Evolutionary conservation across 2,113 vertebrate genomes (phyloP).

Genomic region (Pavo muticus): DNA sequence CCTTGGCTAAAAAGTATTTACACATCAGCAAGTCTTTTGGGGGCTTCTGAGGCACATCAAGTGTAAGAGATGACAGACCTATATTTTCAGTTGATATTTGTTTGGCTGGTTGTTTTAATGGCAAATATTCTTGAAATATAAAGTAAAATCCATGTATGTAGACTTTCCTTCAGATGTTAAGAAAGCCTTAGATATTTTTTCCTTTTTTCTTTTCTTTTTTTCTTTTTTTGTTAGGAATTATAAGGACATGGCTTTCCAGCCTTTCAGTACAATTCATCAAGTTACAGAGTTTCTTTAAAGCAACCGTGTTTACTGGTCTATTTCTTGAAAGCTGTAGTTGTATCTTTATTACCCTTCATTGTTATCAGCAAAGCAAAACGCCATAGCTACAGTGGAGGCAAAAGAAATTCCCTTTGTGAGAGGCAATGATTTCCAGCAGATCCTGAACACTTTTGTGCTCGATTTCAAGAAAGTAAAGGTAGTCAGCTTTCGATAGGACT

Average conservation of each 20-base stretch:
- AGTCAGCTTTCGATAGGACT: not conserved
- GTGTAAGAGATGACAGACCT: not conserved
- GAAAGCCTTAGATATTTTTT: not conserved
- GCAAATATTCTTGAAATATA: not conserved
- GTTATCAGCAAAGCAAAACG: constrained; percentile 25
- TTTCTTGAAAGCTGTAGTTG: constrained; percentile 4
- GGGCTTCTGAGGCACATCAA: not conserved
- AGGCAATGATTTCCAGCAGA: not conserved
- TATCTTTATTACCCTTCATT: constrained; percentile 29
- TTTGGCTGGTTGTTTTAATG: not conserved
- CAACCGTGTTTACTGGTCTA: not conserved
- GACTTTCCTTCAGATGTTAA: not conserved
- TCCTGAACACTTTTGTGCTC: not conserved
- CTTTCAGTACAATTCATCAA: not conserved
- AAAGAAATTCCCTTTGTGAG: constrained; percentile 1
- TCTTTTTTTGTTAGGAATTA: not conserved
- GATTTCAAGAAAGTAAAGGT: not conserved
- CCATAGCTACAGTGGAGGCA: not conserved
- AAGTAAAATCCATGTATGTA: not conserved
- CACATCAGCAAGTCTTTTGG: not conserved
- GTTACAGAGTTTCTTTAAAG: constrained; percentile 16
- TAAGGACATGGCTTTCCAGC: not conserved
- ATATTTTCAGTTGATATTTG: not conserved
- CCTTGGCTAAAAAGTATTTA: constrained; percentile 33
- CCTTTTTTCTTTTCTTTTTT: rapidly evolving